These are phyloP conservation scores for Acrobasis consociella DNA, from an alignment of 2,888 invertebrate genomes.

Conservation along the genomic window DNA sequence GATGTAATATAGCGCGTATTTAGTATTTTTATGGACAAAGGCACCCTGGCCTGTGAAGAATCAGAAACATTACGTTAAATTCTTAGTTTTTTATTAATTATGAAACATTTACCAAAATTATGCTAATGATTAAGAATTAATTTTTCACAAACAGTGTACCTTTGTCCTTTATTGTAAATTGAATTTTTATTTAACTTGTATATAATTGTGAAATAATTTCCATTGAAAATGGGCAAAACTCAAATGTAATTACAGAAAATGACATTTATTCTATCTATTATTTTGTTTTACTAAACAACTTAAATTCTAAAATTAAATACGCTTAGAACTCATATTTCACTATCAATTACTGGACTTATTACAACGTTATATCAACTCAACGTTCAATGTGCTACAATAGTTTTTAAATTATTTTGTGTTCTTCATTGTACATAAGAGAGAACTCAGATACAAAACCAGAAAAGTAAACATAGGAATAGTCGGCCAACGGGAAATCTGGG, in stretches of 20 bases:
- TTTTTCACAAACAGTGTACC: constrained; percentile 1
- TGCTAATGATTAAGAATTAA: neutral
- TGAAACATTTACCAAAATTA: neutral
- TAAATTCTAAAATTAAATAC: too few relatives aligned
- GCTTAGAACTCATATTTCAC: too few relatives aligned
- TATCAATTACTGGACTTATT: too few relatives aligned
- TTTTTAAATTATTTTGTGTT: too few relatives aligned
- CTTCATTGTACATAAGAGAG: too few relatives aligned
- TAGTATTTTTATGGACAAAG: constrained; percentile 3
- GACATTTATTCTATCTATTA: constrained; percentile 4
- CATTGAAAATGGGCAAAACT: constrained; percentile 45
- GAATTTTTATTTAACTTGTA: constrained; percentile 33
- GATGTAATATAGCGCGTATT: constrained; percentile 32
- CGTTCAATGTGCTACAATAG: too few relatives aligned
- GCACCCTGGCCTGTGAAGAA: constrained; percentile 1
- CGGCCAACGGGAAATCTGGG: too few relatives aligned
- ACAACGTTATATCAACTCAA: too few relatives aligned
- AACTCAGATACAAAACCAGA: too few relatives aligned
- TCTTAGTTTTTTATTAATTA: neutral
- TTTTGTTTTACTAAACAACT: too few relatives aligned
- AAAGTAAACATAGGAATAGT: too few relatives aligned
- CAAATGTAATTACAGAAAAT: constrained; percentile 25
- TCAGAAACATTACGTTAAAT: neutral
- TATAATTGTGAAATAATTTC: constrained; percentile 35
- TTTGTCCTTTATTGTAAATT: constrained; percentile 3